Evolutionary conservation across 2,888 invertebrate species (phyloP).

Genomic region (Dorcus parallelipipedus): DNA sequence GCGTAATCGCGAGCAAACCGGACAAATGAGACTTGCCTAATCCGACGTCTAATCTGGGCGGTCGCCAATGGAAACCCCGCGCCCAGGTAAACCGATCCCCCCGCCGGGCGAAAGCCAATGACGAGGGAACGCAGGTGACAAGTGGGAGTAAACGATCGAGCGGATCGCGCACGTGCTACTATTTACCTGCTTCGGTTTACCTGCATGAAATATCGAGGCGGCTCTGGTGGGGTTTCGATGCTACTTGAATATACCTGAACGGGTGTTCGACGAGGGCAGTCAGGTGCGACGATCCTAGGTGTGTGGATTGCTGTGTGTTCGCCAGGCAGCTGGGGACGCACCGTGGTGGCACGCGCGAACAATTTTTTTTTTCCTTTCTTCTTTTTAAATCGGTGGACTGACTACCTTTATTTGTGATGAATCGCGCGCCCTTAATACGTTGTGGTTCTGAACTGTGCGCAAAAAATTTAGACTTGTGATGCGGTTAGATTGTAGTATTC

Average conservation of each 20-base stretch:
- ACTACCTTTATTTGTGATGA: too few species aligned
- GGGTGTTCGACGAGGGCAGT: constrained; percentile 31
- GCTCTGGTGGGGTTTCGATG: constrained; percentile 24
- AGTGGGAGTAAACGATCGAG: constrained; percentile 27
- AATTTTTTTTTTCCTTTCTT: too few species aligned
- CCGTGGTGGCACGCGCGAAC: background rate
- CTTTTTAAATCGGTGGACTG: too few species aligned
- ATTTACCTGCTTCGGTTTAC: constrained; percentile 28
- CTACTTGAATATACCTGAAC: constrained; percentile 23
- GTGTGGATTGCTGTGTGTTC: constrained; percentile 11
- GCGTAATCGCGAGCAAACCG: too few species aligned
- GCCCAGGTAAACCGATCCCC: constrained; percentile 22
- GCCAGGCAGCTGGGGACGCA: background rate
- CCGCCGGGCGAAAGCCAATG: constrained; percentile 25
- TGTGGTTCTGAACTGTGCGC: too few species aligned
- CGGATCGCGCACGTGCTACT: constrained; percentile 31
- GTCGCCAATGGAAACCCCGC: constrained; percentile 19
- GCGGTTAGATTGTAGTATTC: too few species aligned
- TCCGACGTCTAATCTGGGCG: background rate
- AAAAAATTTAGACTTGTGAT: too few species aligned
- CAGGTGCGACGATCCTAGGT: constrained; percentile 30
- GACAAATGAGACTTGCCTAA: too few species aligned
- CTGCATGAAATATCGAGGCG: constrained; percentile 17
- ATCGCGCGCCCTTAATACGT: too few species aligned
- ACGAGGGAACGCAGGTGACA: constrained; percentile 28